Evolutionary conservation across 2,113 vertebrate species (phyloP), one percentile per base, ranked within the genome.

Genomic region (Corydoras maculifer): DNA sequence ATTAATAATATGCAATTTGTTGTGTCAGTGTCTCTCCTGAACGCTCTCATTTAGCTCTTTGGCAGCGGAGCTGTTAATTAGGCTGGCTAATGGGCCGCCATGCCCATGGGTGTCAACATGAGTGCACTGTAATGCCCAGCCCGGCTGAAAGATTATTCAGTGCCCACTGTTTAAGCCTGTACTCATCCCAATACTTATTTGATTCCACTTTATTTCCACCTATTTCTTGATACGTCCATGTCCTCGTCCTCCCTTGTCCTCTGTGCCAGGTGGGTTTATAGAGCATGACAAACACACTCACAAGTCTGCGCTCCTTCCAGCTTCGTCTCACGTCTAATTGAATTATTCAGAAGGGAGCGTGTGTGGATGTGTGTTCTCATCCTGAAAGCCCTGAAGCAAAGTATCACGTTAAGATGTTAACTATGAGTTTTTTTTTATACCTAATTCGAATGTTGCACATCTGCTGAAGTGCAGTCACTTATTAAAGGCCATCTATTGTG

Each of bases 201-300:
- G 79, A 82, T 75, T 81, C 81, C 75, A 65, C 82, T 81, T 32
- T 65, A n/a, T 18, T 31, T 18, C 12, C 30, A 29, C 51, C 35
- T 35, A 60, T 18, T 43, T 18, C 61, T 60, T 58, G 50, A 12
- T 49, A 32, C 6, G 59, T 62, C 51, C 58, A 4, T 66, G 43
- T 43, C 58, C n/a, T 49, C 59, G 3, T 14, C 58, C 31, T 60
- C 57, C 49, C 50, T 50, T 5, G 10, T 62, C 48, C 59, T 61
- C 49, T 49, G 66, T n/a, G 67, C 67, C 70, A 78, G 78, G 76
- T 76, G 78, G 75, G 76, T 77, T 74, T 74, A 78, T 73, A 64
- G 70, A 79, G 82, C 80, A 72, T 81, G 66, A 82, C 79, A 82
- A 81, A 82, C 78, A 71, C 70, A 71, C 68, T 79, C 80, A 82